Conservation (phyloP, 2,113 vertebrate species). For the Pseudonaja textilis region DNA sequence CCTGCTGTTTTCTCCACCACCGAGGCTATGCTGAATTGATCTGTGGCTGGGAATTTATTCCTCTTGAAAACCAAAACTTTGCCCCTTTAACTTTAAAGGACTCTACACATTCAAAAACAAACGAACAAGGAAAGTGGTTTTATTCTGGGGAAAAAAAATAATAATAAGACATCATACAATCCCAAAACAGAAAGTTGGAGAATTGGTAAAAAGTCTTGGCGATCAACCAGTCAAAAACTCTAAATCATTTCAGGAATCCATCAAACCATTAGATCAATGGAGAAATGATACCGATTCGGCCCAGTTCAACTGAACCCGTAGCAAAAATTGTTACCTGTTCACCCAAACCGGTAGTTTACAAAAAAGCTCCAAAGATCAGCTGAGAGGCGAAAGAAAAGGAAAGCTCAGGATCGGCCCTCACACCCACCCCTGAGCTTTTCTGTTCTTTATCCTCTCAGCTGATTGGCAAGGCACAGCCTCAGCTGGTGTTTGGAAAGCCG, state of each 20-base stretch:
- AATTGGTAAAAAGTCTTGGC: background rate
- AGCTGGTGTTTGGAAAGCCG: no score
- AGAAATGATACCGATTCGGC: no score
- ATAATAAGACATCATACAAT: background rate
- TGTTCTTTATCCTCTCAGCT: no score
- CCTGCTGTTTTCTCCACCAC: background rate
- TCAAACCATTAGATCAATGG: background rate
- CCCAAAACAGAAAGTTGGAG: background rate
- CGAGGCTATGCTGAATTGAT: background rate
- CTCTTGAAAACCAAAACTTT: background rate
- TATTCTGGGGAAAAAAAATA: background rate
- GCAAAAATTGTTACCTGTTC: no score
- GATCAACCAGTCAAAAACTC: background rate
- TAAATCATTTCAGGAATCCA: background rate
- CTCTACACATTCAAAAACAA: background rate
- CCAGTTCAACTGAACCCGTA: no score
- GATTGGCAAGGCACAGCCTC: no score
- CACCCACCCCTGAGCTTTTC: no score
- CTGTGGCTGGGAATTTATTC: background rate
- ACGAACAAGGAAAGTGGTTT: background rate
- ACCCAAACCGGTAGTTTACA: no score
- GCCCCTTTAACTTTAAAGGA: background rate
- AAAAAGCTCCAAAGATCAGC: no score
- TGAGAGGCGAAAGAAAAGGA: no score
- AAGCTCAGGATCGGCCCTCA: no score